These are phyloP conservation scores for Coreoperca whiteheadi DNA, from an alignment of 2,113 vertebrate species.

Conservation along the genomic window DNA sequence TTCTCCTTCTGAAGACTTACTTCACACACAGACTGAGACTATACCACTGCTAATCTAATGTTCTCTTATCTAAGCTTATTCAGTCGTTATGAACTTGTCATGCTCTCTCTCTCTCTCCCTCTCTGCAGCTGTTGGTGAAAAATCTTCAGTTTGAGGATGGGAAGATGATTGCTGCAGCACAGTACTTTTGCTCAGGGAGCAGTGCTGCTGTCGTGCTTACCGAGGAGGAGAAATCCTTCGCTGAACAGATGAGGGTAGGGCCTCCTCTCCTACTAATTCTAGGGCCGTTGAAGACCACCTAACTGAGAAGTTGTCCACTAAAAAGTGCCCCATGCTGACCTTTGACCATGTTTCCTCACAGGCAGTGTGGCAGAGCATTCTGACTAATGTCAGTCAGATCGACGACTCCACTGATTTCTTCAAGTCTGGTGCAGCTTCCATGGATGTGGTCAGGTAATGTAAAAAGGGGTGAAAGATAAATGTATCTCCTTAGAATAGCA, in stretches of 20 bases:
- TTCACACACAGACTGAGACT: neutral
- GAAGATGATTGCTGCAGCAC: constrained; percentile 88
- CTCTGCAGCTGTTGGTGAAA: constrained; percentile 86
- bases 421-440: constrained; percentile 90
- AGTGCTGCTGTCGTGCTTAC: constrained; percentile 85
- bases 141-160: constrained; percentile 90
- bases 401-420: constrained; percentile 91
- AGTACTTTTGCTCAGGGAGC: constrained; percentile 83
- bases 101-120: neutral
- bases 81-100: neutral
- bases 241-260: constrained; percentile 85
- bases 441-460: constrained; percentile 91
- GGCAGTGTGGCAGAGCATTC: constrained; percentile 88
- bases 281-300: neutral
- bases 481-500: neutral
- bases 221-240: constrained; percentile 83
- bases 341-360: constrained; percentile 60
- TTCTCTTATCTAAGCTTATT: neutral
- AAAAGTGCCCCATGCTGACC: neutral
- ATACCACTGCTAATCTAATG: neutral
- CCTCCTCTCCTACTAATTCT: neutral
- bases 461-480: neutral
- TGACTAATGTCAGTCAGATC: constrained; percentile 83
- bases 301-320: neutral
- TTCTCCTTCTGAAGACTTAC: neutral